Conservation (phyloP, 1,140 invertebrate species). For the Coboldia fuscipes region DNA sequence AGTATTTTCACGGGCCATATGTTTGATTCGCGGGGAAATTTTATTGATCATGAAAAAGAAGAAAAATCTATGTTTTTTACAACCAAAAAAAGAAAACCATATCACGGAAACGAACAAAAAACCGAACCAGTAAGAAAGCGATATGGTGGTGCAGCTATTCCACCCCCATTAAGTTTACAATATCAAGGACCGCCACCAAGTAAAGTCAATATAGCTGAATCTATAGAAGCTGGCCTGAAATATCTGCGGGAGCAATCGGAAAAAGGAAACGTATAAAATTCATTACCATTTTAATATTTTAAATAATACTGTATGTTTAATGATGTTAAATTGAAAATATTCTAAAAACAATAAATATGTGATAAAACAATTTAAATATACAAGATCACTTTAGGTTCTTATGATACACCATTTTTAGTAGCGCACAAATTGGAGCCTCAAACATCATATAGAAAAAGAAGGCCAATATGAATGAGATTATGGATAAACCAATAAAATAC, state of each 20-base stretch:
- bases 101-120: conserved; percentile 4
- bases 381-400: background rate
- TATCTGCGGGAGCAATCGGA: conserved; percentile 38
- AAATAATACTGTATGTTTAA: too few relatives aligned
- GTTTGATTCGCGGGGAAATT: conserved; percentile 15
- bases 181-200: conserved; percentile 14
- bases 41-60: conserved; percentile 10
- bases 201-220: conserved; percentile 28
- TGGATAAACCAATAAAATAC: background rate
- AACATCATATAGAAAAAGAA: background rate
- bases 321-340: too few relatives aligned
- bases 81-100: background rate
- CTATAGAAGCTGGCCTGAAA: conserved; percentile 41
- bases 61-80: conserved; percentile 18
- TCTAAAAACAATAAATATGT: too few relatives aligned
- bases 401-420: background rate
- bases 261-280: conserved; percentile 20
- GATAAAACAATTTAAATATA: background rate
- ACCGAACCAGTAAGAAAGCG: conserved; percentile 3
- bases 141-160: conserved; percentile 25
- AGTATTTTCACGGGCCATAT: too few relatives aligned
- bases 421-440: background rate
- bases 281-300: too few relatives aligned
- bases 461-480: background rate
- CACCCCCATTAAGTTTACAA: conserved; percentile 37